Evolutionary conservation across 2,888 invertebrate species (phyloP).

Genomic region (Stenoptilia bipunctidactyla): DNA sequence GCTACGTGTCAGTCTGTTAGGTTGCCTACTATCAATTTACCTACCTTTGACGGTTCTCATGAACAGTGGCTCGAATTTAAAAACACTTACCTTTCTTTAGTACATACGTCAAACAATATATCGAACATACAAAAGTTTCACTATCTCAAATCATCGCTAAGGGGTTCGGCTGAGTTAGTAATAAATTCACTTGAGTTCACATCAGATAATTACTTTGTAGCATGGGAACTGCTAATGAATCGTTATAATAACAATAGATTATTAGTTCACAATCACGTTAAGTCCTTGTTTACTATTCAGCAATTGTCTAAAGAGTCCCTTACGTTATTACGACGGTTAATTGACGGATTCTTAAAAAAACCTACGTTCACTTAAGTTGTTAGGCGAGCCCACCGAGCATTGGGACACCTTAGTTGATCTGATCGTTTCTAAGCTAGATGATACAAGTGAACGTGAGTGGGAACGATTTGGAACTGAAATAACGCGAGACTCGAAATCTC

Average conservation of each 20-base stretch:
- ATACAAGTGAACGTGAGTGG: constrained; percentile 18
- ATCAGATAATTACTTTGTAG: not conserved
- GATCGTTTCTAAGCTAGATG: constrained; percentile 17
- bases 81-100: not conserved
- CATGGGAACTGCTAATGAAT: not conserved
- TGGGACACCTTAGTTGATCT: too few relatives aligned
- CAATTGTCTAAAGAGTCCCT: not conserved
- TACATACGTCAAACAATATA: not conserved
- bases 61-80: not conserved
- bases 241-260: not conserved
- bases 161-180: not conserved
- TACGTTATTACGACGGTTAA: not conserved
- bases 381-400: too few relatives aligned
- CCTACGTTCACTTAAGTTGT: not conserved
- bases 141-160: not conserved
- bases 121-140: not conserved
- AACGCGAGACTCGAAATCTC: constrained; percentile 12
- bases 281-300: not conserved
- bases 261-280: constrained; percentile 1
- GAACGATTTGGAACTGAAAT: too few relatives aligned
- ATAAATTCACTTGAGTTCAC: constrained; percentile 2
- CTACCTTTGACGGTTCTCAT: not conserved
- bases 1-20: too few relatives aligned
- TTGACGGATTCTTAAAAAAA: not conserved
- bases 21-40: too few relatives aligned